Conservation (phyloP, 1,140 invertebrate species). For the Halyomorpha halys region DNA sequence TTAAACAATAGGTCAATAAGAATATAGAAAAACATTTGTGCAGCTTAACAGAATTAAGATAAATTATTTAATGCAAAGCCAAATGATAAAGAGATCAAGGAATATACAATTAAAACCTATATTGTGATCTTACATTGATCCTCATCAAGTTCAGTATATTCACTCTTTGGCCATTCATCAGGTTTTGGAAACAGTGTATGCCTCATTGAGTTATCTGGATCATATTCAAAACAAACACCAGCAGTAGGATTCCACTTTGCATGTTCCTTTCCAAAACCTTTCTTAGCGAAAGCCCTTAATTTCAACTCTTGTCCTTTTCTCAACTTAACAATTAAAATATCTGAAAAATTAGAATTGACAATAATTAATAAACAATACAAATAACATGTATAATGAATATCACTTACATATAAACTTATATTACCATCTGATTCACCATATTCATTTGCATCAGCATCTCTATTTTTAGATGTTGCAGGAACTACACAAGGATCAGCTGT, state of each 20-base stretch:
- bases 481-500: conserved; percentile 82
- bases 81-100: no score
- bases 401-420: conserved; percentile 10
- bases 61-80: no score
- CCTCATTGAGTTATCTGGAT: conserved; percentile 94
- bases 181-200: conserved; percentile 96
- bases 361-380: no score
- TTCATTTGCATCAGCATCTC: conserved; percentile 82
- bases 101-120: no score
- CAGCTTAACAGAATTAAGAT: no score
- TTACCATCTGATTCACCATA: conserved; percentile 83
- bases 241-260: conserved; percentile 99
- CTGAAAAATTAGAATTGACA: conserved; percentile 37
- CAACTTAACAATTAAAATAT: conserved; percentile 96
- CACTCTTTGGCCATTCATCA: conserved; percentile 98
- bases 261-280: conserved; percentile 96
- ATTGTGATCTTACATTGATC: conserved; percentile 61
- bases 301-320: conserved; percentile 96
- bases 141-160: conserved; percentile 88
- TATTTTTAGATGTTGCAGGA: conserved; percentile 81
- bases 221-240: conserved; percentile 97
- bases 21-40: no score
- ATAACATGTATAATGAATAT: no score
- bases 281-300: conserved; percentile 81
- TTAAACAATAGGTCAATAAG: no score